Conservation (phyloP, 2,888 invertebrate genomes). For the Orthosia gracilis region DNA sequence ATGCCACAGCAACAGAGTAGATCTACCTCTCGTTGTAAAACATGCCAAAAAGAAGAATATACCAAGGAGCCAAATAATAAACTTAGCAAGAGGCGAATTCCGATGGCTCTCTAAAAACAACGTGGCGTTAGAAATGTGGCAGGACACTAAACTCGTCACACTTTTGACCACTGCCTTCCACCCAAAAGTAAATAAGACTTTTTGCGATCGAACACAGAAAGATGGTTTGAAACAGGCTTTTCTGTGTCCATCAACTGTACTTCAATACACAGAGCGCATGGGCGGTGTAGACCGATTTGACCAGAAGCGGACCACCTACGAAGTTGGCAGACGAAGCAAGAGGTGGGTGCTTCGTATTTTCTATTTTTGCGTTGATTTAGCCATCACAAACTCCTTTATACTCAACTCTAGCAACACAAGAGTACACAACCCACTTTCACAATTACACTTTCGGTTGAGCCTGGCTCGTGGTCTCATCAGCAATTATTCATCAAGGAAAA, state of each 20-base stretch:
- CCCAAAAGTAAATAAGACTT: no score
- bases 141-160: no score
- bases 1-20: not conserved
- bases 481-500: not conserved
- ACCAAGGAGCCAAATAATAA: no score
- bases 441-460: not conserved
- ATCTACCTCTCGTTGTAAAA: no score
- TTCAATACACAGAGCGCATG: not conserved
- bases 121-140: no score
- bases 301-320: not conserved
- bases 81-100: not conserved
- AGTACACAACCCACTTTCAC: not conserved
- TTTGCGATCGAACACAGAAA: no score
- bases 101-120: no score
- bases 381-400: not conserved
- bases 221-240: no score
- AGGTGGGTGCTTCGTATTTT: not conserved
- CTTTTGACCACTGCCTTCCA: not conserved
- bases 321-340: constrained; percentile 1
- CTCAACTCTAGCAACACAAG: not conserved
- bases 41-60: no score
- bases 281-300: no score
- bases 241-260: not conserved
- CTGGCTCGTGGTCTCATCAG: not conserved
- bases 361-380: not conserved